Base-by-base conservation (phyloP, 2,888 invertebrate species). In the Dinocampus coccinellae region DNA sequence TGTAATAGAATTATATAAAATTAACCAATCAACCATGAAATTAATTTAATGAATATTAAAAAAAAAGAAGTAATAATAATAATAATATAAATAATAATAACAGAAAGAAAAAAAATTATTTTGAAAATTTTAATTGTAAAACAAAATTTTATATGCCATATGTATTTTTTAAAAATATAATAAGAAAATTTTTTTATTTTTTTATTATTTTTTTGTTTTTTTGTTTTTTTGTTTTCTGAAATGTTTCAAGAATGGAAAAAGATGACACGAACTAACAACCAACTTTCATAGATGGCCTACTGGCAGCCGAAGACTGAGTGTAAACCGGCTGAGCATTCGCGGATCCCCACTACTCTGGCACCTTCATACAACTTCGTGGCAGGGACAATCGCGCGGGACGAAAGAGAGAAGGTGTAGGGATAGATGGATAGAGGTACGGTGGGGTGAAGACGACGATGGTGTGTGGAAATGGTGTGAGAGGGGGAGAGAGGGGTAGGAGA, bases 301-400 rank as follows among this genome's bases (percentile, higher is more conserved):
- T 83, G 85, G 82, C 83, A 82, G 82, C 80, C 84, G 84, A 83
- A 82, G 81, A 86, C 85, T 85, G 83, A 85, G 83, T 85, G 84
- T 79, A 84, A 78, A 76, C 78, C 78, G 79, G 82, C 81, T 83
- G 85, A 84, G 81, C 81, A 81, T 82, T 81, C 80, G 80, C 79
- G 79, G 80, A 81, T 82, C 81, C 83, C 84, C 85, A 79, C 78
- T 79, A 78, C 75, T 73, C 55, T 74, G 76, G 74, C 77, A 77
- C 76, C 78, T 78, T 76, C 78, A n/a, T n/a, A 75, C 74, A 77
- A 77, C 76, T 78, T 75, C 70, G 74, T 84, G 75, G 73, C 72
- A 75, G 75, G 69, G 75, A 69, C 70, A 69, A 55, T 20, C 52
- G 60, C 60, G 70, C 34, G 57, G 60, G 68, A 52, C 33, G 60